Base-by-base conservation (phyloP, 2,888 invertebrate species). In the Alitta virens region DNA sequence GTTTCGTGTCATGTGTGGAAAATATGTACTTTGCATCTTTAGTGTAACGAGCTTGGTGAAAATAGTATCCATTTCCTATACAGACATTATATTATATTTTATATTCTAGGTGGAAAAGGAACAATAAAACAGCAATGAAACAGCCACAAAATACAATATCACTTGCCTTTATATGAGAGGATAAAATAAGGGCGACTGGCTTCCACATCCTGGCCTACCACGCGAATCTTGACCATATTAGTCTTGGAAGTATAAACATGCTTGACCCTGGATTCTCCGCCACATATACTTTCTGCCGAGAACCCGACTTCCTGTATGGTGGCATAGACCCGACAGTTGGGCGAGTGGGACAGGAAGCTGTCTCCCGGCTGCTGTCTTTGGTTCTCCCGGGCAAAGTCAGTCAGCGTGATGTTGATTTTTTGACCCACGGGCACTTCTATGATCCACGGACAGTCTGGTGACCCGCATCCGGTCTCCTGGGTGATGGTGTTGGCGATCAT, bases 391-490 rank as follows among this genome's bases (percentile, higher is more conserved):
- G 57, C 57, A 26, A 57, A 57, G 57, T 57, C 57, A 12, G 26
- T 43, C 21, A 57, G 27, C 18, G 46, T 57, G 57, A 57, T 46
- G 50, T 57, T 57, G 50, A 57, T 23, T 14, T 33, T 18, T 43
- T 57, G 57, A 26, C 57, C 57, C 5, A 33, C 27, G 24, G 18
- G 25, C 16, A 49, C 57, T 49, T 57, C 57, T 9, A 57, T 49
- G 50, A 57, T 57, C 57, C 57, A 57, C 1, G 57, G 57, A 27
- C 57, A 57, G 57, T 57, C 57, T 1, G 57, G 57, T 24, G 57
- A 49, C 9, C 57, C 57, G 25, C 57, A 57, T 1, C 57, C 57
- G 1, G 57, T 57, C 33, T 57, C 57, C 33, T 57, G 46, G 2
- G 57, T 49, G 5, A 57, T 49, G 2, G 49, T 27, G 18, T 49